Evolutionary conservation across 2,113 vertebrate genomes (phyloP), one percentile per base, ranked within the genome.

Genomic region (Gobio gobio): DNA sequence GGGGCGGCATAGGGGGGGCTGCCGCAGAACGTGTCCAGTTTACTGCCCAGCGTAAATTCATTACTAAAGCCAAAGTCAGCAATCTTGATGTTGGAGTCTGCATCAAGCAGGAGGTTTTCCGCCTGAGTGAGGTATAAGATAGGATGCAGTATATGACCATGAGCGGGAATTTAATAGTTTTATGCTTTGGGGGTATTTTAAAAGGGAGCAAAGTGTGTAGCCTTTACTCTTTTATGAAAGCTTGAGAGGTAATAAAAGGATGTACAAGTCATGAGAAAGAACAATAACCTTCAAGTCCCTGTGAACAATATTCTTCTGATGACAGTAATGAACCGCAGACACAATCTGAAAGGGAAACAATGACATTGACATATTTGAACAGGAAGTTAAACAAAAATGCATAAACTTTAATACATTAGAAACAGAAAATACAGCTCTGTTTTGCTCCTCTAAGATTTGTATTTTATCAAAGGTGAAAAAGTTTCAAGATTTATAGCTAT

Each of bases 21-120:
- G 73, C 97, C 97, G 0, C 97, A 99, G 92, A 99, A 99, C 0
- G 97, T 99, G 94, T 99, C 97, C 91, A 99, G 93, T 91, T 99
- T 99, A 68, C 93, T 96, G 72, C 97, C 97, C 84, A 97, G 90
- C 0, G 94, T 96, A 93, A 98, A 98, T 92, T 99, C 97, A 0
- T 98, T 98, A 93, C 97, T 98, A 94, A 98, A 98, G 76, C 97
- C 97, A 0, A 98, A 98, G 91, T 99, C 97, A 0, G 97, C 97
- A 0, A 99, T 97, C 89, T 98, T 98, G 90, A 98, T 97, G 91
- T 97, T 97, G 93, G 96, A 94, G 2, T 99, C 96, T 0, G 96
- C 95, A 0, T 99, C 97, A 90, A 98, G 94, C 86, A 99, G 91
- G 33, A 98, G 96, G 92, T 98, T 99, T 91, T 99, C 97, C 0